Evolutionary conservation across 2,797 vertebrate genomes (phyloP), one percentile per base, ranked within the genome.

Genomic region (Cephalopachus bancanus): DNA sequence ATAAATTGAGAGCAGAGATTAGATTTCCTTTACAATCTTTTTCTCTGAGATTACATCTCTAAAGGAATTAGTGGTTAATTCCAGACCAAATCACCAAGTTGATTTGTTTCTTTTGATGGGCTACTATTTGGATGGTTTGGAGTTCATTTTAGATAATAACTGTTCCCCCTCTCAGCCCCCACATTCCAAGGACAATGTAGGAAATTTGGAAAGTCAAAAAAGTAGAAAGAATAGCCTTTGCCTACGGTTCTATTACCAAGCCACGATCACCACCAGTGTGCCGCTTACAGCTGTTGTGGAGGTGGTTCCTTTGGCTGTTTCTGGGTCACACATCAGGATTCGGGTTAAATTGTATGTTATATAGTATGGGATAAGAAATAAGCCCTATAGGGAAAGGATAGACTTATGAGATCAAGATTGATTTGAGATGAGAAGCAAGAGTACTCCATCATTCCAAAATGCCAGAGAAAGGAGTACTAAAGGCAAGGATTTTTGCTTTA

Each of bases 1-100:
- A 93, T 89, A 89, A 91, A 87, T 78, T 86, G 74, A 74, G 86
- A 83, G 37, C 60, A 24, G 62, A 93, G 74, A 59, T 96, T 64
- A 76, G 44, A 69, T 93, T 96, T 95, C 7, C 71, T 90, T 90
- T 85, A 71, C 84, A 83, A 89, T 75, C 0, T 2, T 33, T 59
- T 19, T 79, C 20, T 85, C 44, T 33, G 33, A 60, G 83, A 59
- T 94, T 91, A 30, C 9, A 60, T 74, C 88, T 89, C 78, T 83
- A 81, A 78, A 88, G 62, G 53, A 83, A 89, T 10, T 7, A 14
- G 62, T 91, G 44, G 53, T 62, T 94, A 76, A 59, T 91, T 93
- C n/a, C 12, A n/a, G 91, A 91, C 53, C 69, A 76, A 79, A 74
- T 78, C 10, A 78, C 53, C 67, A 92, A 72, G 19, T 53, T 62